A percentile compares a stretch with the other conserved stretches of the same genome.
phyloP scores from a whole-genome alignment of 2,888 invertebrate genomes.

The Agrotis clavis region DNA sequence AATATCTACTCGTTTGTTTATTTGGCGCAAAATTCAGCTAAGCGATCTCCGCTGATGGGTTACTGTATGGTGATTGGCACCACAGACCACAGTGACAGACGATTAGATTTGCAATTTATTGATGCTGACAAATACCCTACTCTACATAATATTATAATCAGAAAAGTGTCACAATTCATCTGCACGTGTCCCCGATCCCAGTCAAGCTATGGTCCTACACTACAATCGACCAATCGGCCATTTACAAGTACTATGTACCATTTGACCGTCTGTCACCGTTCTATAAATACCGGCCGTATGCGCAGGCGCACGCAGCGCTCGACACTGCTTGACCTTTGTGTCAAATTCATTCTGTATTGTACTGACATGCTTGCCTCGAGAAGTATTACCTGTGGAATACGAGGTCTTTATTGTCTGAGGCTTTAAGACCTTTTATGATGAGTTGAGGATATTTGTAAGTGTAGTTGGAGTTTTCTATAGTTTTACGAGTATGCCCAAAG shows the following conservation, averaged over 20 bases:
- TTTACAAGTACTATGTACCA: conserved; percentile 60
- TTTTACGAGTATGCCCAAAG: no score
- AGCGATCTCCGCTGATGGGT: no score
- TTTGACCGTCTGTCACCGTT: conserved; percentile 61
- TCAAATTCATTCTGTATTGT: conserved; percentile 68
- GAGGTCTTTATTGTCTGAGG: conserved; percentile 18
- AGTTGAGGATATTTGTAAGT: neutral
- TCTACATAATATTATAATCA: no score
- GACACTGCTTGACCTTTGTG: conserved; percentile 66
- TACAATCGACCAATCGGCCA: conserved; percentile 46
- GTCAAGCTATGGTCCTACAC: conserved; percentile 10
- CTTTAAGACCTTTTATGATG: conserved; percentile 13
- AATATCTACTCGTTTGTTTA: no score
- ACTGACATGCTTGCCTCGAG: conserved; percentile 49
- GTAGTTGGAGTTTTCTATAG: no score
- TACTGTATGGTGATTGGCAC: no score
- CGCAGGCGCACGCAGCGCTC: conserved; percentile 56
- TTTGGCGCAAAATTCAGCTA: no score
- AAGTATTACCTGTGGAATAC: conserved; percentile 10
- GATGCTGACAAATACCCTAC: no score
- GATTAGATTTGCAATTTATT: no score
- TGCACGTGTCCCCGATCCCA: conserved; percentile 5
- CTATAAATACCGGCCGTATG: conserved; percentile 67
- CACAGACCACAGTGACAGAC: no score
- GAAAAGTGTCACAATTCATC: neutral